A percentile compares a stretch with the other conserved stretches of the same genome.
phyloP scores from a whole-genome alignment of 1,140 invertebrate species.

The Oedothorax gibbosus region DNA sequence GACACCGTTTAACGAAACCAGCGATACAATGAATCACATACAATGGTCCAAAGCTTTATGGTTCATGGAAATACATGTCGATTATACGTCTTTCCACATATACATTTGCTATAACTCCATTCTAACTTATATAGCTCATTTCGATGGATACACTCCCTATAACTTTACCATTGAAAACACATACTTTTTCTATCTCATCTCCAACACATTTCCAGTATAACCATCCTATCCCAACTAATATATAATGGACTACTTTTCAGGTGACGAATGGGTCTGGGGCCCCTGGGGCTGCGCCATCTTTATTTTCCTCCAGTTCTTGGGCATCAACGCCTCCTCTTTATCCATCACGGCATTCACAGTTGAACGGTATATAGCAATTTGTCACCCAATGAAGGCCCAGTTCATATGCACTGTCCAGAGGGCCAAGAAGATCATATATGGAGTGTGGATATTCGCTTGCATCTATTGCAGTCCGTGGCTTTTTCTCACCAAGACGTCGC shows the following conservation, averaged over 20 bases:
- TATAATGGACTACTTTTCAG: neutral
- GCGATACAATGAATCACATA: too few relatives aligned
- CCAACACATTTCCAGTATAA: too few relatives aligned
- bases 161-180: too few relatives aligned
- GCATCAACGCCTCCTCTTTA: slow-evolving; percentile 78
- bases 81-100: neutral
- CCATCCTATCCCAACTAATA: neutral
- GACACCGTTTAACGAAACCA: too few relatives aligned
- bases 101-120: slow-evolving; percentile 6
- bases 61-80: too few relatives aligned
- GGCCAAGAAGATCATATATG: slow-evolving; percentile 73
- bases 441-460: slow-evolving; percentile 74
- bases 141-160: neutral
- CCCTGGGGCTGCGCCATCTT: slow-evolving; percentile 73
- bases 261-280: slow-evolving; percentile 75
- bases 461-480: slow-evolving; percentile 73
- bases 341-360: slow-evolving; percentile 79
- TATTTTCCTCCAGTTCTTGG: slow-evolving; percentile 77
- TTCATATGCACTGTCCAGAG: slow-evolving; percentile 73
- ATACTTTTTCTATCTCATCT: neutral
- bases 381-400: slow-evolving; percentile 74
- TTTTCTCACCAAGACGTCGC: slow-evolving; percentile 69
- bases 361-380: slow-evolving; percentile 75
- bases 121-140: neutral
- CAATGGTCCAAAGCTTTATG: too few relatives aligned